phyloP scores from a whole-genome alignment of 2,797 vertebrate species.

The Rhabdophis nuchalis region DNA sequence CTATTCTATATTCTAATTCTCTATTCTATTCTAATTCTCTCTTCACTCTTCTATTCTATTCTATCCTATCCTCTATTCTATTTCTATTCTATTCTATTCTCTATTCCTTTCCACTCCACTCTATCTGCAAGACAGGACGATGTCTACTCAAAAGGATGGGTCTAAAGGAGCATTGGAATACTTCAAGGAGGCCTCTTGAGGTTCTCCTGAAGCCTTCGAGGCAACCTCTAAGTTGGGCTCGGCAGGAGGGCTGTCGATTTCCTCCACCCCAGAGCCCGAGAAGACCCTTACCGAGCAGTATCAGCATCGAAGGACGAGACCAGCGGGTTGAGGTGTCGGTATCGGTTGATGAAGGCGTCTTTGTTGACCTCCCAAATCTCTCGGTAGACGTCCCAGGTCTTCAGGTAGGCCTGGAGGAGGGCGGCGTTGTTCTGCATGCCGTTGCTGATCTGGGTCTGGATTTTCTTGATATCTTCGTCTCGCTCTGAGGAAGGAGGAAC shows the following conservation, averaged over 20 bases:
- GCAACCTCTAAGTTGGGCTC: not conserved
- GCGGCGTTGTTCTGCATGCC: slow-evolving; percentile 76
- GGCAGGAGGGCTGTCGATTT: fast-evolving
- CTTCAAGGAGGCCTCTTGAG: not conserved
- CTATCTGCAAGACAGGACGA: not conserved
- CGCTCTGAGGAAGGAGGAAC: slow-evolving; percentile 65
- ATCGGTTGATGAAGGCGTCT: slow-evolving; percentile 80
- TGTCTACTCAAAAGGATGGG: not conserved
- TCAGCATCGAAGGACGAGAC: slow-evolving; percentile 85
- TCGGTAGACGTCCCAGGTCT: slow-evolving; percentile 84
- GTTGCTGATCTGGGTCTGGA: slow-evolving; percentile 73
- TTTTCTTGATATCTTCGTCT: slow-evolving; percentile 84
- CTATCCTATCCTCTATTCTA: too few species aligned
- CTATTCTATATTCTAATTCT: too few species aligned
- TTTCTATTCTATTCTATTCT: too few species aligned
- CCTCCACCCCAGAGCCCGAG: not conserved
- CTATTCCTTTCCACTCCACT: too few species aligned
- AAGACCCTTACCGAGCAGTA: slow-evolving; percentile 76
- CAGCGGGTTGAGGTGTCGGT: slow-evolving; percentile 78
- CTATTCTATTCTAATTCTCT: too few species aligned
- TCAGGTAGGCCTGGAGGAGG: slow-evolving; percentile 79
- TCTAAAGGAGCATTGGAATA: not conserved
- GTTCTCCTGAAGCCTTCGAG: not conserved
- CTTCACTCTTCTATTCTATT: too few species aligned
- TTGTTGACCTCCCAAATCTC: slow-evolving; percentile 89